A percentile compares a stretch with the other conserved stretches of the same genome.
These are phyloP conservation scores for Ciona savignyi DNA, from an alignment of 23 tunicate species.

Conservation along the genomic window DNA sequence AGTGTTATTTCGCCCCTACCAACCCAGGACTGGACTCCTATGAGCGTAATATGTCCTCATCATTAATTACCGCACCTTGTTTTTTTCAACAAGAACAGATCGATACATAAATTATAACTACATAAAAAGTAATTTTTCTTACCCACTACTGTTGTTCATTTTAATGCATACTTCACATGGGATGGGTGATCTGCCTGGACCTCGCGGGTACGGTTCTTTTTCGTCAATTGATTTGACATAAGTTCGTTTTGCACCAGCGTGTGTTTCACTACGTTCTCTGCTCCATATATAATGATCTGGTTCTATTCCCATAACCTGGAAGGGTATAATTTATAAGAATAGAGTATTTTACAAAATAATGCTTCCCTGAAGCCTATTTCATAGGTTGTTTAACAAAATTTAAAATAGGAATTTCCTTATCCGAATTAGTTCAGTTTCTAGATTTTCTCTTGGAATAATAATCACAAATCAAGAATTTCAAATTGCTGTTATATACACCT, in stretches of 20 bases:
- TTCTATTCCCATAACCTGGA: constrained; percentile 51
- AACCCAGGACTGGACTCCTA: too few relatives aligned
- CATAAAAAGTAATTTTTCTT: not conserved
- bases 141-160: constrained; percentile 63
- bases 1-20: too few relatives aligned
- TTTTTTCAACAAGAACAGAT: not conserved
- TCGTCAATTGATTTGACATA: constrained; percentile 51
- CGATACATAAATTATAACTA: not conserved
- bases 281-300: constrained; percentile 79
- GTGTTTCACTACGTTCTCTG: constrained; percentile 43
- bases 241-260: constrained; percentile 67
- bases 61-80: not conserved
- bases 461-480: too few relatives aligned
- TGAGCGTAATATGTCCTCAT: too few relatives aligned
- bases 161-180: constrained; percentile 48
- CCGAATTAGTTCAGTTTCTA: too few relatives aligned
- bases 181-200: constrained; percentile 91
- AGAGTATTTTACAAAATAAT: too few relatives aligned
- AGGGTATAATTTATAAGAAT: too few relatives aligned
- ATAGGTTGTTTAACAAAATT: too few relatives aligned
- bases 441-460: too few relatives aligned
- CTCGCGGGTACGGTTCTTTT: constrained; percentile 85
- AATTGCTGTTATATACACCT: too few relatives aligned
- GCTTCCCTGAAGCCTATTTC: too few relatives aligned
- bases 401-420: too few relatives aligned